Conservation (phyloP, 2,888 invertebrate genomes). For the Ashinkailepas kermadecensis region DNA sequence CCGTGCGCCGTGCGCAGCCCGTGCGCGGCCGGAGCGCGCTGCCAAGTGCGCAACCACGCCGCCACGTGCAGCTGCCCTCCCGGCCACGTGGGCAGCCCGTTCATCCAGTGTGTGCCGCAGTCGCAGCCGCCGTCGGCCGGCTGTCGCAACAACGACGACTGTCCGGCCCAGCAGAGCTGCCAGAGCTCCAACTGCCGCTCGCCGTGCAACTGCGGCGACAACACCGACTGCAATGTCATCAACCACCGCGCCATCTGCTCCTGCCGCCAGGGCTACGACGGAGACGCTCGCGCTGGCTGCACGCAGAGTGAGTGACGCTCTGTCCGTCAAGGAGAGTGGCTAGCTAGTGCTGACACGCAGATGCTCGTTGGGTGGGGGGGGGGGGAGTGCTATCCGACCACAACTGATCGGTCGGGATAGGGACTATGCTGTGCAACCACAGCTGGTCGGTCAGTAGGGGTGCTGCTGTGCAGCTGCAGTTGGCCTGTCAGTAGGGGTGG, state of each 20-base stretch:
- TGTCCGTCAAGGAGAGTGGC: too few relatives aligned
- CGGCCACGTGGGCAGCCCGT: conserved; percentile 50
- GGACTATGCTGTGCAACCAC: too few relatives aligned
- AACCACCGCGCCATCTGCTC: conserved; percentile 82
- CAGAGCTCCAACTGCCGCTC: conserved; percentile 61
- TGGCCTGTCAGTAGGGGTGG: too few relatives aligned
- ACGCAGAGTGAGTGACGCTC: conserved; percentile 29
- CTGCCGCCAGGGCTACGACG: conserved; percentile 67
- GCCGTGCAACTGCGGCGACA: conserved; percentile 18
- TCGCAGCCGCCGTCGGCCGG: conserved; percentile 46
- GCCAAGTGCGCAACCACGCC: conserved; percentile 57
- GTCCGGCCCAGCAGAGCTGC: conserved; percentile 70
- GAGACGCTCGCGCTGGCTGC: conserved; percentile 37
- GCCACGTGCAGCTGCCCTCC: conserved; percentile 77
- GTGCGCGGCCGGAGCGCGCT: conserved; percentile 37
- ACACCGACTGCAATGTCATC: conserved; percentile 74
- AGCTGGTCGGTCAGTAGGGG: too few relatives aligned
- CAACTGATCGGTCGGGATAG: too few relatives aligned
- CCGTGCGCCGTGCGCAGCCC: conserved; percentile 38
- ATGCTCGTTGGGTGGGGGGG: too few relatives aligned
- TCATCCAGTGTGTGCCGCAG: conserved; percentile 52
- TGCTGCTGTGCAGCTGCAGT: too few relatives aligned
- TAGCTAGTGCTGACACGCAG: too few relatives aligned
- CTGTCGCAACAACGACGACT: conserved; percentile 66
- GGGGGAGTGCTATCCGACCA: not conserved